These are phyloP conservation scores for Elmis aenea DNA, from an alignment of 2,888 invertebrate species.

Conservation along the genomic window DNA sequence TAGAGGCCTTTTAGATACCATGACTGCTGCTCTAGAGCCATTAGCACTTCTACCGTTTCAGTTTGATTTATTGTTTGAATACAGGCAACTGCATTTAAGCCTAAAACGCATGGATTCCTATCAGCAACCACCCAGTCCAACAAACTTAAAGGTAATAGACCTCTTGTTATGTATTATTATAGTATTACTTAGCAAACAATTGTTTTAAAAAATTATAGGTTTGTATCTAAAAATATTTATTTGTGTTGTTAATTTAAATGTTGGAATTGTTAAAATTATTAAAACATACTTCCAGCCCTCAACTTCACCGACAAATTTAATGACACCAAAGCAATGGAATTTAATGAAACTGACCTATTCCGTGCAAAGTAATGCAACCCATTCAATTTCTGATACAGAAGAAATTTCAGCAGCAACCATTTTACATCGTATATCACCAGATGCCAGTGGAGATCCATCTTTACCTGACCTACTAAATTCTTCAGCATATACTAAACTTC, in stretches of 20 bases:
- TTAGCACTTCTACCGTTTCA: constrained; percentile 75
- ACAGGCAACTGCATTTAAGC: constrained; percentile 69
- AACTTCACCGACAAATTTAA: constrained; percentile 20
- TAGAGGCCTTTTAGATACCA: constrained; percentile 62
- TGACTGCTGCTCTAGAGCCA: constrained; percentile 73
- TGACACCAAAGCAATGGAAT: constrained; percentile 51
- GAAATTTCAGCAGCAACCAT: constrained; percentile 47
- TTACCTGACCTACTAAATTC: constrained; percentile 58
- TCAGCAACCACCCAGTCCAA: constrained; percentile 42
- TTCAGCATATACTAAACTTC: constrained; percentile 50
- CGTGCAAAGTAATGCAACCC: constrained; percentile 51
- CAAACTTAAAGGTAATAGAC: constrained; percentile 37
- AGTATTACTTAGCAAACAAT: constrained; percentile 1
- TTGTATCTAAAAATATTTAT: no score
- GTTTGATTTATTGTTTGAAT: constrained; percentile 75
- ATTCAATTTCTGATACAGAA: constrained; percentile 50
- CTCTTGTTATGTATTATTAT: constrained; percentile 2
- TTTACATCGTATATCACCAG: constrained; percentile 51
- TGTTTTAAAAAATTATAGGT: no score
- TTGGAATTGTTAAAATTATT: background rate
- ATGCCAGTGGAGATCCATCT: constrained; percentile 30
- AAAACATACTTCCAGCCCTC: constrained; percentile 4
- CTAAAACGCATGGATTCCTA: constrained; percentile 60
- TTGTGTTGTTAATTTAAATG: background rate
- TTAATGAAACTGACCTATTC: constrained; percentile 55